These are phyloP conservation scores for Corapipo altera DNA, from an alignment of 2,113 vertebrate species.

Conservation along the genomic window DNA sequence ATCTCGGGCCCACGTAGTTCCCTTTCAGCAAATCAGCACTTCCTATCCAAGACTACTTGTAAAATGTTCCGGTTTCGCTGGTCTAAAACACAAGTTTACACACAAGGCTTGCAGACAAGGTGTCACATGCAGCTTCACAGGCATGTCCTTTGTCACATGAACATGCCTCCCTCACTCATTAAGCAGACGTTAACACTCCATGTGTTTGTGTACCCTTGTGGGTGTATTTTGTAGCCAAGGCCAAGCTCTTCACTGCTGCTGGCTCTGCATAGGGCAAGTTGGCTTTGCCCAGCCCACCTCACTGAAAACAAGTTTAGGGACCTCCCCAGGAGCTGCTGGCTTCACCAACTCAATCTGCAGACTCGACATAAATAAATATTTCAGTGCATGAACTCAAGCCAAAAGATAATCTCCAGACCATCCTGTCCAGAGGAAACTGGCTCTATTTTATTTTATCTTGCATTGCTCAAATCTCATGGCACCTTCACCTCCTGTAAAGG, in stretches of 20 bases:
- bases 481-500: neutral
- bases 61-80: neutral
- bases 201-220: neutral
- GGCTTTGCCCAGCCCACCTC: neutral
- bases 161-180: neutral
- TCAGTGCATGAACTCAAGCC: neutral
- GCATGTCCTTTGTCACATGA: accelerated
- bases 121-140: accelerated
- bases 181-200: neutral
- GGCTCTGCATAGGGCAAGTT: neutral
- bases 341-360: neutral
- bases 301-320: neutral
- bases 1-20: neutral
- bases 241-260: neutral
- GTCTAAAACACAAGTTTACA: neutral
- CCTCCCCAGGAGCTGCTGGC: neutral
- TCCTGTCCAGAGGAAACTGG: neutral
- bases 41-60: neutral
- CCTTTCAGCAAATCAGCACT: neutral
- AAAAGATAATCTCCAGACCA: neutral
- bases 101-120: neutral
- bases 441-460: neutral
- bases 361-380: neutral
- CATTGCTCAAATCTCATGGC: neutral
- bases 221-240: neutral